Conservation (phyloP, 2,113 vertebrate genomes). For the Stegostoma tigrinum region DNA sequence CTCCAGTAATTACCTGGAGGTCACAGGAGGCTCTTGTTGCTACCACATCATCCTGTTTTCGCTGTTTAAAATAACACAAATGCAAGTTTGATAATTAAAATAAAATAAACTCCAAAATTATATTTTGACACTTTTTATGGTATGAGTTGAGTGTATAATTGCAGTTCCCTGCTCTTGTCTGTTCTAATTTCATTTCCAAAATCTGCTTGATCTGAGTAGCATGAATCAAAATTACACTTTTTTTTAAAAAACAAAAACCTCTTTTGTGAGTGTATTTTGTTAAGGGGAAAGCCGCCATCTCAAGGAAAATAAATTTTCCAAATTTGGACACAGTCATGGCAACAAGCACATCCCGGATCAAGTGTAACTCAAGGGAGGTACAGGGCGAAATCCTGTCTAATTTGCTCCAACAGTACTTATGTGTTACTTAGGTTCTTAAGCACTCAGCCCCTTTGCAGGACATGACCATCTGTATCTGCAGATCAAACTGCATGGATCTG, state of each 20-base stretch:
- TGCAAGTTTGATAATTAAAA: slow-evolving; percentile 16
- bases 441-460: not conserved
- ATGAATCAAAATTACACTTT: not conserved
- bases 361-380: not conserved
- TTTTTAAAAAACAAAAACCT: not conserved
- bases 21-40: not conserved
- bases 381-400: not conserved
- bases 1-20: not conserved
- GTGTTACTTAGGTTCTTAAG: not conserved
- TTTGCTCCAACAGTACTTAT: not conserved
- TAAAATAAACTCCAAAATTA: not conserved
- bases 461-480: not conserved
- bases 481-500: not conserved
- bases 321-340: not conserved
- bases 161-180: slow-evolving; percentile 15
- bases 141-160: not conserved
- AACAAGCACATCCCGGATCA: not conserved
- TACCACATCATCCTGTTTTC: not conserved
- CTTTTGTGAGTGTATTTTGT: not conserved
- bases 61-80: not conserved
- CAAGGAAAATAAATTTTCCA: not conserved
- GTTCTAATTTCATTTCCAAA: not conserved
- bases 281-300: not conserved
- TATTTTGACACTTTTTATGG: slow-evolving; percentile 21
- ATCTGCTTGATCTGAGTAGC: not conserved